phyloP scores from a whole-genome alignment of 1,140 invertebrate genomes.

The Venustaconcha ellipsiformis region DNA sequence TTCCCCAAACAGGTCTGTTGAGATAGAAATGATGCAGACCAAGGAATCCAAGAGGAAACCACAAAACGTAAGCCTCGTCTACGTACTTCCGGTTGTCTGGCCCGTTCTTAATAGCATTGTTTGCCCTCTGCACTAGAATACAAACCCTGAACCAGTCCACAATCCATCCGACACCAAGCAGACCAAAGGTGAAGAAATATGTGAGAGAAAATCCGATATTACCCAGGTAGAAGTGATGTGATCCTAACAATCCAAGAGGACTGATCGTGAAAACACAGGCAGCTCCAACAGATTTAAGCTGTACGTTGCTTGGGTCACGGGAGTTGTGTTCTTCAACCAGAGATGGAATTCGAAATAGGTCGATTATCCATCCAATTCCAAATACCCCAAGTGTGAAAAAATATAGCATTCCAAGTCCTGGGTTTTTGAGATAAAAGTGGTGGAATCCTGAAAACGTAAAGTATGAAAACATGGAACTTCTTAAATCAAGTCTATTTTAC shows the following conservation, averaged over 20 bases:
- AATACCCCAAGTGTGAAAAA: constrained; percentile 46
- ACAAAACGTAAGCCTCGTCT: constrained; percentile 42
- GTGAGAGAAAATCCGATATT: constrained; percentile 41
- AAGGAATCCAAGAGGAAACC: constrained; percentile 37
- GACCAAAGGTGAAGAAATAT: constrained; percentile 54
- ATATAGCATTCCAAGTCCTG: constrained; percentile 42
- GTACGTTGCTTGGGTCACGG: neutral
- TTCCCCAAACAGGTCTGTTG: constrained; percentile 23
- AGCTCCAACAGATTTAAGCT: constrained; percentile 19
- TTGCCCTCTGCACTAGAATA: constrained; percentile 44
- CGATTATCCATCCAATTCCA: constrained; percentile 55
- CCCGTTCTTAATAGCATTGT: constrained; percentile 19
- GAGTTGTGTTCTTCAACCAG: constrained; percentile 42
- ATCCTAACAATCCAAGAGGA: constrained; percentile 44
- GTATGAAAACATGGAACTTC: too few species aligned
- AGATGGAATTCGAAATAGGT: constrained; percentile 43
- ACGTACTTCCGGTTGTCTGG: constrained; percentile 20
- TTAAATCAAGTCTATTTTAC: too few species aligned
- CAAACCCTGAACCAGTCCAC: constrained; percentile 53
- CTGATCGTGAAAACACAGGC: constrained; percentile 40
- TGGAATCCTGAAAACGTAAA: constrained; percentile 43
- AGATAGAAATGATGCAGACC: constrained; percentile 40
- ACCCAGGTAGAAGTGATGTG: constrained; percentile 54
- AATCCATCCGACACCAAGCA: constrained; percentile 54
- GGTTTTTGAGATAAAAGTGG: constrained; percentile 52